Evolutionary conservation across 2,113 vertebrate species (phyloP).

Genomic region (Grantiella picta): DNA sequence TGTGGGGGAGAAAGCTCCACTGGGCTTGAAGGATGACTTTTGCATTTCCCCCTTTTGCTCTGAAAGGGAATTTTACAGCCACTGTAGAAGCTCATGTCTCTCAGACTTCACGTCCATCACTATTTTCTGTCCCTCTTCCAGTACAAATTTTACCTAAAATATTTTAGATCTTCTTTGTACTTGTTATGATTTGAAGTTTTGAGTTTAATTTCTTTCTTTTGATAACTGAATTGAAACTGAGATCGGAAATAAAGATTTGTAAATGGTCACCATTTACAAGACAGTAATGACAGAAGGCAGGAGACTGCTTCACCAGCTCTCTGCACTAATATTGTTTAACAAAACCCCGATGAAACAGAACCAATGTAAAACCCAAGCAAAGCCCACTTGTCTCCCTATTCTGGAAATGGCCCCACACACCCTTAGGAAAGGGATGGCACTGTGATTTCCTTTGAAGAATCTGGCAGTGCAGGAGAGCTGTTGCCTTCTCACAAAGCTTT

Average conservation of each 20-base stretch:
- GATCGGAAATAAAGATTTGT: neutral
- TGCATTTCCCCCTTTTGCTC: neutral
- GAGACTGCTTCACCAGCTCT: neutral
- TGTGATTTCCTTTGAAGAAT: constrained; percentile 1
- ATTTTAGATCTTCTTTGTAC: neutral
- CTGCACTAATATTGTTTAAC: neutral
- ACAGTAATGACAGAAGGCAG: neutral
- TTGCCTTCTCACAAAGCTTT: neutral
- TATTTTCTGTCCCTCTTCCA: neutral
- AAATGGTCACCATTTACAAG: neutral
- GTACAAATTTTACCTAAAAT: neutral
- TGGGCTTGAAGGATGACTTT: neutral
- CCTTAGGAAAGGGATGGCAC: constrained; percentile 4
- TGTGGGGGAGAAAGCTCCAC: neutral
- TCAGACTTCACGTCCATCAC: rapidly evolving
- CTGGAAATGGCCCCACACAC: neutral
- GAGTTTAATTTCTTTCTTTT: neutral
- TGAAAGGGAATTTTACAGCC: neutral
- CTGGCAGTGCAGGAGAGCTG: neutral
- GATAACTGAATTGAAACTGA: neutral
- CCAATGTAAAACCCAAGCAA: neutral
- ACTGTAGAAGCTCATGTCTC: neutral
- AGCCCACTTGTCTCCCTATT: neutral
- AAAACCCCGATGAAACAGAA: neutral
- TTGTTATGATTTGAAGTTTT: neutral